Percentiles rank a stretch among this genome's conserved stretches.
Conservation (phyloP, 2,797 vertebrate genomes). For the Mormyrops boulengeri region DNA sequence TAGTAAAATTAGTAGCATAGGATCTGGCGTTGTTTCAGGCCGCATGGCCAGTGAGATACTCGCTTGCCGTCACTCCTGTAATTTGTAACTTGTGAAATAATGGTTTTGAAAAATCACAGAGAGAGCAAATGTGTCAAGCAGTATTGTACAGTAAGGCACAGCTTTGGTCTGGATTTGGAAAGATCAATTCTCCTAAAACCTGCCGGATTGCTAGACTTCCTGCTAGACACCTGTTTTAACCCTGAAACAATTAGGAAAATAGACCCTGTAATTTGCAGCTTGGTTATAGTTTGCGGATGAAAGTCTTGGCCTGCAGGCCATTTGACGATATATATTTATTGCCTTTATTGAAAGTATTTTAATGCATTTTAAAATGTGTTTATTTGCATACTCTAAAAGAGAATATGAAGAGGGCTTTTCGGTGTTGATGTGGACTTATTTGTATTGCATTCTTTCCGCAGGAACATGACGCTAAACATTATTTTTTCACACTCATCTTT, state of each 20-base stretch:
- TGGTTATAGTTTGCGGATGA: slow-evolving; percentile 68
- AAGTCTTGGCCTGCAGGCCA: neutral
- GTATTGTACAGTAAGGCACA: slow-evolving; percentile 51
- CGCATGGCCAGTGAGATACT: slow-evolving; percentile 75
- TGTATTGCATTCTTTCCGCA: neutral
- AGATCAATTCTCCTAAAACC: slow-evolving; percentile 40
- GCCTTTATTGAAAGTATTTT: neutral
- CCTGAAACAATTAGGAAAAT: slow-evolving; percentile 41
- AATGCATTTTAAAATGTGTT: neutral
- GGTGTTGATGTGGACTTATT: neutral
- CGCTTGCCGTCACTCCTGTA: slow-evolving; percentile 63
- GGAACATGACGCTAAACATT: neutral
- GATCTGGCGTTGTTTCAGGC: slow-evolving; percentile 73
- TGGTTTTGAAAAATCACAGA: slow-evolving; percentile 66
- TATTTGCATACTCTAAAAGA: neutral
- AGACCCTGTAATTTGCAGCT: slow-evolving; percentile 62
- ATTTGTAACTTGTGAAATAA: slow-evolving; percentile 74
- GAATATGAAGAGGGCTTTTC: neutral
- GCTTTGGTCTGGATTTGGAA: slow-evolving; percentile 43
- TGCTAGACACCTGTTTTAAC: slow-evolving; percentile 52
- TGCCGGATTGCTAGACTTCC: slow-evolving; percentile 28
- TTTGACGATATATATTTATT: neutral
- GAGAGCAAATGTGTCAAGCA: slow-evolving; percentile 52
- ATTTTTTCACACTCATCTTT: neutral
- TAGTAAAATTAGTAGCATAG: slow-evolving; percentile 77